Evolutionary conservation across 2,888 invertebrate genomes (phyloP).

Genomic region (Sepioteuthis lessoniana): DNA sequence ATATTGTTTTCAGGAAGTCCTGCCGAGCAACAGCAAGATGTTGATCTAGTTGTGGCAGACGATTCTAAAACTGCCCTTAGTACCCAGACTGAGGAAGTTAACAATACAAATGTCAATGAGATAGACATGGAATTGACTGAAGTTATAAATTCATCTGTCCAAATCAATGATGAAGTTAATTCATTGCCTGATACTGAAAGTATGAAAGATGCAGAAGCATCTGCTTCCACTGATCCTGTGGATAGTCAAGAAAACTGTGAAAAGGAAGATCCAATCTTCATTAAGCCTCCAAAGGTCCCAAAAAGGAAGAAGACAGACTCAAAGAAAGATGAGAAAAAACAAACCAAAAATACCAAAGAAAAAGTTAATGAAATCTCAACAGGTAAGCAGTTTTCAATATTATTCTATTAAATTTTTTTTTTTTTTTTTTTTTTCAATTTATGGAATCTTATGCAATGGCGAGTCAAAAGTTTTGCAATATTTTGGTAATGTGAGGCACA

Average conservation of each 20-base stretch:
- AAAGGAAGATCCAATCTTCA: background rate
- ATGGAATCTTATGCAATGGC: too few relatives aligned
- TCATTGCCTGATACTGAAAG: background rate
- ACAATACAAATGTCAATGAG: background rate
- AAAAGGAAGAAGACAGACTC: background rate
- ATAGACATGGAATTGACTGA: slow-evolving; percentile 66
- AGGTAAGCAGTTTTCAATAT: background rate
- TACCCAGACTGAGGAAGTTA: background rate
- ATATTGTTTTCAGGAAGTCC: background rate
- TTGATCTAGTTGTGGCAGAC: background rate
- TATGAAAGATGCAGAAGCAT: background rate
- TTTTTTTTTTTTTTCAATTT: too few relatives aligned
- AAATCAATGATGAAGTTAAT: background rate
- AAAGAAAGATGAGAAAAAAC: background rate
- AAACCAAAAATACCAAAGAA: background rate
- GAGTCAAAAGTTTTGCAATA: too few relatives aligned
- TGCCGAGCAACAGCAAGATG: background rate
- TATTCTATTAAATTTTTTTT: too few relatives aligned
- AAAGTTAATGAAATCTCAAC: background rate
- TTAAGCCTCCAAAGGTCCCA: background rate
- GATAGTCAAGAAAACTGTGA: background rate
- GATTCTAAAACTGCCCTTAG: background rate
- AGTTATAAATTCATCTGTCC: slow-evolving; percentile 54
- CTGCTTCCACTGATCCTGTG: background rate
- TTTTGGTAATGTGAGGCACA: too few relatives aligned